Conservation (phyloP, 2,113 vertebrate genomes). For the Malurus alboscapulatus region DNA sequence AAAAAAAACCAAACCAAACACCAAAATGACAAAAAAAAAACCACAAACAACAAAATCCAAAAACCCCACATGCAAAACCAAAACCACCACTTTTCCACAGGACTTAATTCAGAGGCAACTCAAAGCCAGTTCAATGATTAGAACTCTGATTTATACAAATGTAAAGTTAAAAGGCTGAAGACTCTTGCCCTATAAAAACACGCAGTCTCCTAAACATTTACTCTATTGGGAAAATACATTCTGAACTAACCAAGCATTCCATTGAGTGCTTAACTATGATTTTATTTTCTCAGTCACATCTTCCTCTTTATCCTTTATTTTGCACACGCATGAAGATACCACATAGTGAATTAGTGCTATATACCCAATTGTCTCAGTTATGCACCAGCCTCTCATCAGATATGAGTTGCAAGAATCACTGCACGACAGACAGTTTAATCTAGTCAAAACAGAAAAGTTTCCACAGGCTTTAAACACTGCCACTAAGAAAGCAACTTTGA, state of each 20-base stretch:
- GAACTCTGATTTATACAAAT: not conserved
- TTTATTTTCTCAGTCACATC: not conserved
- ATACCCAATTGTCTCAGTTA: not conserved
- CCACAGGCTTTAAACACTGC: not conserved
- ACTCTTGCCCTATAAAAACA: not conserved
- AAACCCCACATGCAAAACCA: not conserved
- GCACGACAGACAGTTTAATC: not conserved
- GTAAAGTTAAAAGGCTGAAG: not conserved
- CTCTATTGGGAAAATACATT: not conserved
- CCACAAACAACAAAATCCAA: not conserved
- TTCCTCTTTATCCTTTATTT: not conserved
- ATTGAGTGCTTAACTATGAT: not conserved
- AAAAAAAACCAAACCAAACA: not conserved
- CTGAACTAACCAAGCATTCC: not conserved
- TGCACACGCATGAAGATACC: not conserved
- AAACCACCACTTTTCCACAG: not conserved
- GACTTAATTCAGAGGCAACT: not conserved
- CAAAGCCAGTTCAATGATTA: not conserved
- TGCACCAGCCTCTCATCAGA: not conserved
- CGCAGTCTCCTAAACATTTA: not conserved
- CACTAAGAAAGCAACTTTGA: not conserved
- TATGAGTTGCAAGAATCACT: not conserved
- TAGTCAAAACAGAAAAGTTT: not conserved
- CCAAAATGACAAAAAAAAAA: not conserved
- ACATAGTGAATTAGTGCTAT: not conserved